phyloP scores from a whole-genome alignment of 2,888 invertebrate species.

The Cheilosia vulpina region DNA sequence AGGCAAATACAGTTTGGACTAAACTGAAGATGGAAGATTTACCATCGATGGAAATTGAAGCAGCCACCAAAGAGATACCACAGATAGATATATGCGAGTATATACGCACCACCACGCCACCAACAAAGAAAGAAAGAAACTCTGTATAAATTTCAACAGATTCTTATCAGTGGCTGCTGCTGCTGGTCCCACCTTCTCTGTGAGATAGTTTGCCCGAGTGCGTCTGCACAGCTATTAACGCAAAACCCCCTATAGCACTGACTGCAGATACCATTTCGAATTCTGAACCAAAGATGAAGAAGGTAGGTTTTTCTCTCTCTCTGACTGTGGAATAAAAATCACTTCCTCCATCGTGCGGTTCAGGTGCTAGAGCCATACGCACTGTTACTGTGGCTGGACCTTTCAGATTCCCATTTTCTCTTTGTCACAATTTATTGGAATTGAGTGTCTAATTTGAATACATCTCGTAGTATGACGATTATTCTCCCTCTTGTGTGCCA shows the following conservation, averaged over 20 bases:
- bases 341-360: slow-evolving; percentile 58
- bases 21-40: slow-evolving; percentile 35
- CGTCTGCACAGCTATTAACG: slow-evolving; percentile 59
- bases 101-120: not conserved
- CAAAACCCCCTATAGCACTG: slow-evolving; percentile 49
- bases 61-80: slow-evolving; percentile 22
- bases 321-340: slow-evolving; percentile 58
- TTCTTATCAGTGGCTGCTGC: slow-evolving; percentile 62
- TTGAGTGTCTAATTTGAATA: slow-evolving; percentile 75
- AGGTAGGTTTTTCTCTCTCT: slow-evolving; percentile 18
- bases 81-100: not conserved
- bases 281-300: slow-evolving; percentile 68
- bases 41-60: slow-evolving; percentile 65
- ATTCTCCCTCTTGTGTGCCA: slow-evolving; percentile 28
- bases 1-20: slow-evolving; percentile 68
- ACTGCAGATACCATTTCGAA: slow-evolving; percentile 62
- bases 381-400: slow-evolving; percentile 26
- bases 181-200: slow-evolving; percentile 6
- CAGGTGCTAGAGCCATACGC: slow-evolving; percentile 26
- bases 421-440: slow-evolving; percentile 74
- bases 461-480: slow-evolving; percentile 65
- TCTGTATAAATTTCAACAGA: slow-evolving; percentile 68
- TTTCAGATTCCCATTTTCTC: slow-evolving; percentile 67
- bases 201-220: slow-evolving; percentile 39
- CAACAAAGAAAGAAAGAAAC: slow-evolving; percentile 5